These are phyloP conservation scores for Agonopterix arenella DNA, from an alignment of 2,888 invertebrate species.

Conservation along the genomic window DNA sequence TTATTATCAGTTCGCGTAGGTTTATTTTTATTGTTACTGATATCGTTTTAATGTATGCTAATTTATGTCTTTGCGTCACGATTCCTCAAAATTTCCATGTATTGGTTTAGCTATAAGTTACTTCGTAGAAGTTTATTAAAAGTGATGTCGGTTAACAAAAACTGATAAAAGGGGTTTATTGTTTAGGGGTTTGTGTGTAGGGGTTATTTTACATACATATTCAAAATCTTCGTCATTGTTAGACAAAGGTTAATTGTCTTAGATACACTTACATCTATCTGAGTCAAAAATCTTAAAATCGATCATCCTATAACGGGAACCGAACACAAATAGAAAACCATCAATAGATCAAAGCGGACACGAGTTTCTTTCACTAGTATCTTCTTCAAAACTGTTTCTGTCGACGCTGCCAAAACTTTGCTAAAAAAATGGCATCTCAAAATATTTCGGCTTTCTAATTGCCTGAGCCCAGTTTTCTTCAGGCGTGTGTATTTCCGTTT, in stretches of 20 bases:
- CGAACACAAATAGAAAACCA: neutral
- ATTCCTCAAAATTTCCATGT: too few relatives aligned
- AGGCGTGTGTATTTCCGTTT: conserved; percentile 21
- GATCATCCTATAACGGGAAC: neutral
- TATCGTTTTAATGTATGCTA: too few relatives aligned
- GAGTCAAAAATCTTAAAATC: neutral
- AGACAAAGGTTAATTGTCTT: neutral
- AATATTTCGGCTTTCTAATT: conserved; percentile 34
- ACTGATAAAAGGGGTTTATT: too few relatives aligned
- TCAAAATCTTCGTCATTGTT: neutral
- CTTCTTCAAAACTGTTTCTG: conserved; percentile 4
- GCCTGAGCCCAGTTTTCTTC: conserved; percentile 20
- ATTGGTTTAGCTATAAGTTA: too few relatives aligned
- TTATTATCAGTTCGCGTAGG: neutral
- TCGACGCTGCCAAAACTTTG: conserved; percentile 45
- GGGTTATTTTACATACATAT: neutral
- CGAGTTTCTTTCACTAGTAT: conserved; percentile 4
- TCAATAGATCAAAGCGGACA: conserved; percentile 18
- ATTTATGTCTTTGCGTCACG: neutral
- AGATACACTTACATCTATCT: neutral
- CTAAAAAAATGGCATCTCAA: conserved; percentile 42
- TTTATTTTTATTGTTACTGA: neutral
- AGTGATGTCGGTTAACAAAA: too few relatives aligned
- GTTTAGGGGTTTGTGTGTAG: too few relatives aligned
- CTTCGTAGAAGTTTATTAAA: too few relatives aligned